Evolutionary conservation across 2,888 invertebrate species (phyloP).

Genomic region (Drosophila merina): DNA sequence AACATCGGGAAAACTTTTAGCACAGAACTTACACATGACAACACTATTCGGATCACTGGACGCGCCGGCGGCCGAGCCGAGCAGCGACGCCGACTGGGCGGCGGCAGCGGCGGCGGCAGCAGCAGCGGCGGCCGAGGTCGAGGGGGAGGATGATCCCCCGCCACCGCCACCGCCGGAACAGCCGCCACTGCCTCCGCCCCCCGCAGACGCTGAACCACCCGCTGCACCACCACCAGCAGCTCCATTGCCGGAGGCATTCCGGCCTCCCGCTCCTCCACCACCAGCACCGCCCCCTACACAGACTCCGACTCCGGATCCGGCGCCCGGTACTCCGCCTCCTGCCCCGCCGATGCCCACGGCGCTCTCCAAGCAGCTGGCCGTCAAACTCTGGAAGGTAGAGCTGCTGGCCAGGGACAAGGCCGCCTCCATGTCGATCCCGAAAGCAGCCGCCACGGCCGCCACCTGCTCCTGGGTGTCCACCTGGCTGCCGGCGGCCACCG

Average conservation of each 20-base stretch:
- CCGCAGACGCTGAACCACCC: slow-evolving; percentile 57
- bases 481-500: slow-evolving; percentile 73
- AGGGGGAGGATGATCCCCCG: slow-evolving; percentile 77
- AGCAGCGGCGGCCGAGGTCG: slow-evolving; percentile 74
- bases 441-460: slow-evolving; percentile 80
- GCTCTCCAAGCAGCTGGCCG: slow-evolving; percentile 74
- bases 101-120: slow-evolving; percentile 80
- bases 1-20: slow-evolving; percentile 96
- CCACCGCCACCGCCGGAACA: slow-evolving; percentile 75
- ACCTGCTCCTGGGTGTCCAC: slow-evolving; percentile 81
- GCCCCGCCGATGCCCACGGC: slow-evolving; percentile 56
- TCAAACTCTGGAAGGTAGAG: slow-evolving; percentile 66
- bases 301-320: slow-evolving; percentile 45
- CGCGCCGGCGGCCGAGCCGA: slow-evolving; percentile 62
- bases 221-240: slow-evolving; percentile 48
- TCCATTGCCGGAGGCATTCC: slow-evolving; percentile 41
- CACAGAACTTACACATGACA: slow-evolving; percentile 95
- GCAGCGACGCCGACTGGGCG: slow-evolving; percentile 68
- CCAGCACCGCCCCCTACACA: slow-evolving; percentile 76
- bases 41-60: slow-evolving; percentile 88
- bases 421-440: slow-evolving; percentile 80
- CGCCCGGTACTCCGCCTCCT: slow-evolving; percentile 73
- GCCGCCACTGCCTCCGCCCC: slow-evolving; percentile 75
- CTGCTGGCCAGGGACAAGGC: slow-evolving; percentile 75
- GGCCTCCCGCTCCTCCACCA: slow-evolving; percentile 75